A percentile compares a stretch with the other conserved stretches of the same genome.
Evolutionary conservation across 2,113 vertebrate species (phyloP).

Genomic region (Podocnemis expansa): DNA sequence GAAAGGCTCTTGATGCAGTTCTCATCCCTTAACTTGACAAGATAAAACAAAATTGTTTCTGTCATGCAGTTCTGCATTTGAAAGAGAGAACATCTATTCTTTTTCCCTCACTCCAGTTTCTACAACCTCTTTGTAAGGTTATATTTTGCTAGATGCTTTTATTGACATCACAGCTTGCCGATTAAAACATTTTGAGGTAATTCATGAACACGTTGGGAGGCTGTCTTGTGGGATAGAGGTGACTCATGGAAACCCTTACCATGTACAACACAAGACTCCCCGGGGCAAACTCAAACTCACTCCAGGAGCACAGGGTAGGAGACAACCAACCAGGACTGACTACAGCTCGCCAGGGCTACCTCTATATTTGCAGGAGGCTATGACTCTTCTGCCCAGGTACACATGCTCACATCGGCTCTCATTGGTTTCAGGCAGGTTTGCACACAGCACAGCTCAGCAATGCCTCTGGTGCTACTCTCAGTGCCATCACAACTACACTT

Average conservation of each 20-base stretch:
- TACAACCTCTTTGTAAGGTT: not conserved
- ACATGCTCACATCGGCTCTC: not conserved
- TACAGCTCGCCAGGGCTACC: not conserved
- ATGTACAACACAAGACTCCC: not conserved
- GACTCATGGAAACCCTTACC: slow-evolving; percentile 3
- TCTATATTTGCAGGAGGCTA: not conserved
- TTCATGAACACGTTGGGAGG: not conserved
- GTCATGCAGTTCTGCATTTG: slow-evolving; percentile 28
- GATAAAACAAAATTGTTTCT: slow-evolving; percentile 29
- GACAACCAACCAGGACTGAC: not conserved
- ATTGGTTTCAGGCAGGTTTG: not conserved
- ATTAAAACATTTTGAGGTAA: slow-evolving; percentile 1
- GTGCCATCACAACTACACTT: too few species aligned
- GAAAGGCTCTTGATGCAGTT: slow-evolving; percentile 54
- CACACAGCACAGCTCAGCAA: not conserved
- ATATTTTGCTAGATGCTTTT: slow-evolving; percentile 21
- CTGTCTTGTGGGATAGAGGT: slow-evolving; percentile 5
- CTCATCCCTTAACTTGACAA: slow-evolving; percentile 29
- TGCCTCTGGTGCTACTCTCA: not conserved
- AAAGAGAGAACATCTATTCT: slow-evolving; percentile 8
- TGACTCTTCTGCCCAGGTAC: too few species aligned
- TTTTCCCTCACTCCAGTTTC: not conserved
- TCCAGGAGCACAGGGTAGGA: not conserved
- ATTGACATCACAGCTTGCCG: slow-evolving; percentile 14
- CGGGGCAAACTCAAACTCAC: not conserved